These are phyloP conservation scores for Capra hircus DNA, from an alignment of 2,113 vertebrate species.

Conservation along the genomic window DNA sequence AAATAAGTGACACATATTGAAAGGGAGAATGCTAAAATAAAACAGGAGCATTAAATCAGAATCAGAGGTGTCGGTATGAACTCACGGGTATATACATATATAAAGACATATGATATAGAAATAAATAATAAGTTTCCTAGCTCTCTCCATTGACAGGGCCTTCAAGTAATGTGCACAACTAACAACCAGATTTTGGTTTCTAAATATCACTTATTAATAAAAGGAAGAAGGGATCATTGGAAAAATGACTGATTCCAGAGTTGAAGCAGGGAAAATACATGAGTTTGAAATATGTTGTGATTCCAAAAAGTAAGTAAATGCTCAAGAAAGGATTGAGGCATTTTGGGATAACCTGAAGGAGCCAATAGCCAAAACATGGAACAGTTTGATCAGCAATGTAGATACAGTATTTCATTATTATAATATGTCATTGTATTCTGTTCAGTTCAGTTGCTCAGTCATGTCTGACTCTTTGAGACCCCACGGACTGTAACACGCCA, in stretches of 20 bases:
- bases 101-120: neutral
- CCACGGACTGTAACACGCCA: too few relatives aligned
- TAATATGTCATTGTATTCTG: neutral
- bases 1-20: neutral
- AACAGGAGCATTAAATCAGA: neutral
- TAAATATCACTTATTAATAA: neutral
- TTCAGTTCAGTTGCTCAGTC: neutral
- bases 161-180: neutral
- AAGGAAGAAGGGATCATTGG: neutral
- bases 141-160: neutral
- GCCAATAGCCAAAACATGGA: neutral
- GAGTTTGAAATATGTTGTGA: too few relatives aligned
- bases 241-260: neutral
- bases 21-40: neutral
- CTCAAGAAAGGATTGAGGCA: neutral
- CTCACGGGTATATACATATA: neutral
- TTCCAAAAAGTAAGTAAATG: neutral
- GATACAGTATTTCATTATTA: neutral
- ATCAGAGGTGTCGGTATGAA: neutral
- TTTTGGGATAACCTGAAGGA: neutral
- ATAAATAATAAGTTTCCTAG: neutral
- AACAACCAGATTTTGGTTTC: neutral
- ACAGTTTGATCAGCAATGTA: neutral
- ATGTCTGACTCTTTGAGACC: neutral
- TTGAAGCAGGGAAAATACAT: neutral